Evolutionary conservation across 2,113 vertebrate genomes (phyloP).

Genomic region (Hassar affinis): DNA sequence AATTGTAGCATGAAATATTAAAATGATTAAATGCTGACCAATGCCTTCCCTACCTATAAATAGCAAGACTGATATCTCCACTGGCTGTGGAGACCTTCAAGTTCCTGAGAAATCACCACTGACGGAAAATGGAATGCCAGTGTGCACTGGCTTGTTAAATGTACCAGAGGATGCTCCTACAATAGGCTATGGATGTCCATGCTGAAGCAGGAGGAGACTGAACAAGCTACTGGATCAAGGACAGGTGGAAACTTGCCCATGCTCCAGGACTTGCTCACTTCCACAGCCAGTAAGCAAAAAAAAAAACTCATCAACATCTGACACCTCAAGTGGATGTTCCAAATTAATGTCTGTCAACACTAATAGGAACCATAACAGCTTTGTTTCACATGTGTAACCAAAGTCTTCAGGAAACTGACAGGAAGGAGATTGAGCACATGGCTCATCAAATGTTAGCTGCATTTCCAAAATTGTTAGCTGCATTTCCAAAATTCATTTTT

Average conservation of each 20-base stretch:
- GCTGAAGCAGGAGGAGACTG: background rate
- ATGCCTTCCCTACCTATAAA: background rate
- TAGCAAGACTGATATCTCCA: background rate
- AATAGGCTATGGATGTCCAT: background rate
- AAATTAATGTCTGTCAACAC: constrained; percentile 2
- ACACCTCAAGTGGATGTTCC: background rate
- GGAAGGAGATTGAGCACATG: background rate
- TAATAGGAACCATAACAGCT: background rate
- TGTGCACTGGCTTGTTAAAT: background rate
- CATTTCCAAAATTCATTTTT: background rate
- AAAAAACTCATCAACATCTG: background rate
- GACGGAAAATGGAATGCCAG: background rate
- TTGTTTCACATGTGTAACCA: background rate
- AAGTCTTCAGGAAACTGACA: background rate
- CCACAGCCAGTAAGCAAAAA: background rate
- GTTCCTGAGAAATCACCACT: background rate
- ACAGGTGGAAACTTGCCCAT: background rate
- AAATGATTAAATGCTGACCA: background rate
- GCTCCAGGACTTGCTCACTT: background rate
- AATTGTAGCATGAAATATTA: background rate
- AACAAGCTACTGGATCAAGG: constrained; percentile 2
- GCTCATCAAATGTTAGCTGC: background rate
- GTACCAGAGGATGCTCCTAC: background rate
- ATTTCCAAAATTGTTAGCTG: too few relatives aligned
- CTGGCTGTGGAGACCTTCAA: background rate